Conservation (phyloP, 2,888 invertebrate genomes). For the Junonia oenone region DNA sequence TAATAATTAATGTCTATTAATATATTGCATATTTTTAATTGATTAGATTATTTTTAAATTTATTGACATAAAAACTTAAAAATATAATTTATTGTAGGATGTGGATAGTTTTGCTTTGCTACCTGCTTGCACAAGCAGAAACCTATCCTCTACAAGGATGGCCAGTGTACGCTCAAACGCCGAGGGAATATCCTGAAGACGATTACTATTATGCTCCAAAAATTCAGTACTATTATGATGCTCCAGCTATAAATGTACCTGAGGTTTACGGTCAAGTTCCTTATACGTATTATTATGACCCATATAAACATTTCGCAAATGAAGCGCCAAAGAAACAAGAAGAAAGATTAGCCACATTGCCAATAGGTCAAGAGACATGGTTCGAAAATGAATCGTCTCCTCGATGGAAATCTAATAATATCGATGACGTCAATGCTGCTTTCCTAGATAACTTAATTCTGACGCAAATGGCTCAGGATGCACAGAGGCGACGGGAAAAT, state of each 20-base stretch:
- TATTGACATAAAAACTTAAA: neutral
- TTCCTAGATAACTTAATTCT: slow-evolving; percentile 84
- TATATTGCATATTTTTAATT: too few relatives aligned
- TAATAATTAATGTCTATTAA: too few relatives aligned
- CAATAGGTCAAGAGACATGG: slow-evolving; percentile 84
- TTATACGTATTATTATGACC: slow-evolving; percentile 66
- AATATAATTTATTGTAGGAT: slow-evolving; percentile 49
- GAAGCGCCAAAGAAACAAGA: slow-evolving; percentile 82
- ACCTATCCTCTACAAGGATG: slow-evolving; percentile 66
- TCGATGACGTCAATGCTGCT: slow-evolving; percentile 80
- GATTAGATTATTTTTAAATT: too few relatives aligned
- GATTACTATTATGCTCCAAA: slow-evolving; percentile 79
- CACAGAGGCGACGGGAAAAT: slow-evolving; percentile 69
- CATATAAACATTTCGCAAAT: slow-evolving; percentile 75
- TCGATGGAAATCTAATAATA: slow-evolving; percentile 62
- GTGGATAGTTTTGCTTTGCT: slow-evolving; percentile 63
- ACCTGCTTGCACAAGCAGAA: slow-evolving; percentile 67
- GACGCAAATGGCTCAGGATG: slow-evolving; percentile 82
- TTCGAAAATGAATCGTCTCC: slow-evolving; percentile 77
- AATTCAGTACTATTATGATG: slow-evolving; percentile 68
- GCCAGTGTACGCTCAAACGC: slow-evolving; percentile 72
- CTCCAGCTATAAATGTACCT: slow-evolving; percentile 52
- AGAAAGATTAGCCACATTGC: slow-evolving; percentile 80
- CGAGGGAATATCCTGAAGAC: slow-evolving; percentile 75
- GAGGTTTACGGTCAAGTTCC: slow-evolving; percentile 64